Base-by-base conservation (phyloP, 2,113 vertebrate species). In the Chascanopsetta lugubris region DNA sequence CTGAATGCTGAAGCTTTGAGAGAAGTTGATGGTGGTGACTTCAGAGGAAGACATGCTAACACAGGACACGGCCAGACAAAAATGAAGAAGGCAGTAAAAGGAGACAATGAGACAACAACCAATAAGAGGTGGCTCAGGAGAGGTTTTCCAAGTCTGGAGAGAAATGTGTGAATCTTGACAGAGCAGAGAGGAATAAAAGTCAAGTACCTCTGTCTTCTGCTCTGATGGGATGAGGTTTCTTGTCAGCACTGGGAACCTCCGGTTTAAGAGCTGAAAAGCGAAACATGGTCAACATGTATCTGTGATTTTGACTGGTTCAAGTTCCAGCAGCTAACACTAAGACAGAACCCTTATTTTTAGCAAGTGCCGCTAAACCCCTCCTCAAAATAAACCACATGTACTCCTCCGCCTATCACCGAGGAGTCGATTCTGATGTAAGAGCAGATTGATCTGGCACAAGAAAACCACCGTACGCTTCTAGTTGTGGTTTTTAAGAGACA, bases 131-230 rank as follows among this genome's bases (percentile, higher is more conserved):
- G n/a, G n/a, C n/a, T n/a, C n/a, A n/a, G n/a, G n/a, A n/a, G n/a
- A n/a, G n/a, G n/a, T n/a, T n/a, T n/a, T n/a, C n/a, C n/a, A n/a
- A n/a, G 9, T 15, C 10, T 15, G 32, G 11, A 54, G 24, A 18
- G 1, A 2, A 29, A n/a, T 30, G 29, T 4, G 42, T 34, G 20
- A 25, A n/a, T n/a, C n/a, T n/a, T n/a, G 7, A n/a, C 2, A 17
- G 26, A 22, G 20, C 12, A 7, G n/a, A 18, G 27, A 29, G 29
- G 10, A 10, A 32, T 8, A 27, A 3, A 42, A 43, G 34, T 15
- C 22, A 32, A 47, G 18, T 61, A 80, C 96, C 96, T 94, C 90
- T 95, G 80, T 97, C 96, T 61, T 98, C 95, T 40, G 85, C 17
- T 61, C 85, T 93, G 69, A 72, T 8, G 61, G 83, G 27, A 71